Evolutionary conservation across 2,797 vertebrate species (phyloP).

Genomic region (Nannoperca australis): DNA sequence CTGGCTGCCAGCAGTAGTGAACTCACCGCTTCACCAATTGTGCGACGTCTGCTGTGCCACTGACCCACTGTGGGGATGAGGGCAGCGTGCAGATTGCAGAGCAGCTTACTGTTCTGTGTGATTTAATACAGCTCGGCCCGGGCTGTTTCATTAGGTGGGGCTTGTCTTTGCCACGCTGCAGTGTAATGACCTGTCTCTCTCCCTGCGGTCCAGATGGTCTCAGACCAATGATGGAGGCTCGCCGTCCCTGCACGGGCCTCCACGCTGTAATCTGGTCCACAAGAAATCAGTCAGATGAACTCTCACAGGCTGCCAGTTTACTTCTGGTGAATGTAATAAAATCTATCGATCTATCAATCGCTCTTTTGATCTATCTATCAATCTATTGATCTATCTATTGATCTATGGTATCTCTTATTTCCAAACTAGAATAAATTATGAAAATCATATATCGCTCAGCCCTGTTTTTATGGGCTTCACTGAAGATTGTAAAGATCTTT

Average conservation of each 20-base stretch:
- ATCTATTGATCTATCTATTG: not conserved
- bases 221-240: slow-evolving; percentile 60
- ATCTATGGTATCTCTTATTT: not conserved
- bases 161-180: slow-evolving; percentile 65
- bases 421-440: not conserved
- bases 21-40: slow-evolving; percentile 39
- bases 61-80: slow-evolving; percentile 76
- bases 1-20: slow-evolving; percentile 15
- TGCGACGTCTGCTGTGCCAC: slow-evolving; percentile 73
- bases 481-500: not conserved
- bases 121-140: slow-evolving; percentile 74
- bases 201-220: slow-evolving; percentile 79
- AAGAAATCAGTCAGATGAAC: slow-evolving; percentile 42
- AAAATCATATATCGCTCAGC: not conserved
- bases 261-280: slow-evolving; percentile 59
- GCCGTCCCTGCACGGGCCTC: slow-evolving; percentile 16
- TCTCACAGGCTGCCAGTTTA: not conserved
- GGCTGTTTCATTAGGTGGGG: slow-evolving; percentile 78
- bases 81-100: slow-evolving; percentile 72
- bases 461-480: not conserved
- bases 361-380: not conserved
- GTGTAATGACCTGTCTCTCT: slow-evolving; percentile 76
- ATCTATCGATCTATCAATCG: not conserved
- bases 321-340: no score
- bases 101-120: slow-evolving; percentile 73